These are phyloP conservation scores for Leptonema lineaticorne DNA, from an alignment of 1,140 invertebrate species.

Conservation along the genomic window DNA sequence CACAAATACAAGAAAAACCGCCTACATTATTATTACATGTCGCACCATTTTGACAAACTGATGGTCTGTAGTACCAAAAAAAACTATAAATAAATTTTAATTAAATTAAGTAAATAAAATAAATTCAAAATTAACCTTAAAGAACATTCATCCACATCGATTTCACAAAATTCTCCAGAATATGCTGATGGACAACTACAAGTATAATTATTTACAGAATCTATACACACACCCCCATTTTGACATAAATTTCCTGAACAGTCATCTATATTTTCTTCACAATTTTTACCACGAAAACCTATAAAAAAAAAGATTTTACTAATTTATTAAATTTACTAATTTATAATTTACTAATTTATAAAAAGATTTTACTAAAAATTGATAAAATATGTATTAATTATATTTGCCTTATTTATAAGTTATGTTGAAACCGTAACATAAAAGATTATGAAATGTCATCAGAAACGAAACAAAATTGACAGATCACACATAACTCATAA, in stretches of 20 bases:
- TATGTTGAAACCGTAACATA: no score
- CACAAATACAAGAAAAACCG: conserved; percentile 93
- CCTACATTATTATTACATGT: conserved; percentile 91
- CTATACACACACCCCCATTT: conserved; percentile 87
- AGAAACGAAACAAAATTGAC: no score
- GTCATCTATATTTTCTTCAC: conserved; percentile 89
- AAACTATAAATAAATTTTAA: neutral
- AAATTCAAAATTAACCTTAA: conserved; percentile 53
- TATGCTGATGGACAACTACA: conserved; percentile 87
- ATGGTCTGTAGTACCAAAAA: conserved; percentile 58
- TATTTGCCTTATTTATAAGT: no score
- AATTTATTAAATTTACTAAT: no score
- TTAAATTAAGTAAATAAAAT: neutral
- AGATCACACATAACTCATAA: no score
- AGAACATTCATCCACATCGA: conserved; percentile 79
- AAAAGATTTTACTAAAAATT: no score
- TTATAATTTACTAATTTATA: no score
- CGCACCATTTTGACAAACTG: conserved; percentile 90
- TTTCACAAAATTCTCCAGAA: conserved; percentile 80
- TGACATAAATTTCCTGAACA: conserved; percentile 86
- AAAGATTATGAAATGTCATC: no score
- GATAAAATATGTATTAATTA: no score
- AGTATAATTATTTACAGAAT: conserved; percentile 83
- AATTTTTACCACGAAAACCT: conserved; percentile 85
- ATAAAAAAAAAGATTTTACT: conserved; percentile 45